Percentiles rank a stretch among this genome's conserved stretches.
Evolutionary conservation across 64 coral and sea anemone genomes (phyloP).

Genomic region (Stichodactyla mertensii): DNA sequence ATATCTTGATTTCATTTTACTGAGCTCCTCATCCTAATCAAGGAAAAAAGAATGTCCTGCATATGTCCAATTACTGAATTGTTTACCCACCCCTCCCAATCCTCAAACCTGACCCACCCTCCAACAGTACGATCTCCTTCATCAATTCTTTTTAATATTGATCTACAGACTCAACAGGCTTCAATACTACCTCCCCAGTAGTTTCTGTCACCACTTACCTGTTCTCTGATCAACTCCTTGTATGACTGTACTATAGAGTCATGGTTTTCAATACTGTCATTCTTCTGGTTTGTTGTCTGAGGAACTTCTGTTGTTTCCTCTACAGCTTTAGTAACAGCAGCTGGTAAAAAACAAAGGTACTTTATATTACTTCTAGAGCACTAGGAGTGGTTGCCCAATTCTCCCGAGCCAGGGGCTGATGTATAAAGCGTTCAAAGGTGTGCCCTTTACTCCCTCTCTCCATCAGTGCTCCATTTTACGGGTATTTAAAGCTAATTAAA

Average conservation of each 20-base stretch:
- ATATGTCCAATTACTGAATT: neutral
- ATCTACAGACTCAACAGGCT: too few species aligned
- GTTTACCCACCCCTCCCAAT: neutral
- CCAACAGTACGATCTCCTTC: too few species aligned
- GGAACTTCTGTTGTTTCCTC: constrained; percentile 64
- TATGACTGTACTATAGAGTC: constrained; percentile 92
- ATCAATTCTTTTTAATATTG: too few species aligned
- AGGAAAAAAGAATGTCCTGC: neutral
- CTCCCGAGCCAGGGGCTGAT: too few species aligned
- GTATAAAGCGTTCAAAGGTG: too few species aligned
- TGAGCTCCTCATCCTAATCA: constrained; percentile 91
- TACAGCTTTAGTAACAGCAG: constrained; percentile 82
- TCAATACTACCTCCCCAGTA: neutral
- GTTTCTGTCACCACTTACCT: constrained; percentile 26
- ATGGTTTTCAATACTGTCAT: constrained; percentile 75
- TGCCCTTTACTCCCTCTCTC: too few species aligned
- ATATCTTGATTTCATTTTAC: constrained; percentile 76
- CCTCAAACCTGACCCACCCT: too few species aligned
- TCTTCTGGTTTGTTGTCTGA: constrained; percentile 55
- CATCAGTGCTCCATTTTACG: too few species aligned
- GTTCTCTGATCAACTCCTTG: constrained; percentile 92
- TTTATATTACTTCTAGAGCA: neutral
- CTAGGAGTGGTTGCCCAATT: too few species aligned
- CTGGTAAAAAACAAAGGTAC: constrained; percentile 30
- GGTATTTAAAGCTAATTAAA: too few species aligned